These are phyloP conservation scores for Caenorhabditis sp. DNA, from an alignment of 2,888 invertebrate genomes.

Conservation along the genomic window DNA sequence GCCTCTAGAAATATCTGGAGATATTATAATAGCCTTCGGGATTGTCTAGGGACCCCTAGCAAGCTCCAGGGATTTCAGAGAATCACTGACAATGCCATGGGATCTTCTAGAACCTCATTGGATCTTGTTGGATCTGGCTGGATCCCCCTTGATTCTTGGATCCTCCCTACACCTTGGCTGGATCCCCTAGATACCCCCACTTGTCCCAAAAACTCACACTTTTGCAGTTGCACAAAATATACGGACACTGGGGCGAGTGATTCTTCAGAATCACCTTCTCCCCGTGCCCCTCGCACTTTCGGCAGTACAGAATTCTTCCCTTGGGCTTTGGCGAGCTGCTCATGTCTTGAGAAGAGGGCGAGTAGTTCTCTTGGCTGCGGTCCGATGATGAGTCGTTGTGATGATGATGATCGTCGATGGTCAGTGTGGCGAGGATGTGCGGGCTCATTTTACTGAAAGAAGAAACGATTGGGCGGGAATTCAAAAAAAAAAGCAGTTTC, in stretches of 20 bases:
- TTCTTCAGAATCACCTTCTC: slow-evolving; percentile 76
- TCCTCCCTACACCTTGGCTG: too few species aligned
- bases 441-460: slow-evolving; percentile 63
- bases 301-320: slow-evolving; percentile 73
- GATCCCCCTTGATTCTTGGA: too few species aligned
- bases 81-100: too few species aligned
- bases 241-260: slow-evolving; percentile 78
- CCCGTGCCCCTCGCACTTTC: slow-evolving; percentile 80
- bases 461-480: too few species aligned
- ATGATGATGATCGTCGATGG: slow-evolving; percentile 49
- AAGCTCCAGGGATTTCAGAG: too few species aligned
- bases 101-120: too few species aligned
- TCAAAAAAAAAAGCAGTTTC: background rate
- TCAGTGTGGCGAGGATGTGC: slow-evolving; percentile 57
- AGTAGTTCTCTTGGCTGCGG: slow-evolving; percentile 49
- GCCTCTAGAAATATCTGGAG: too few species aligned
- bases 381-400: slow-evolving; percentile 29
- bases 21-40: too few species aligned
- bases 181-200: background rate
- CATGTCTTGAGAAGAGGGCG: slow-evolving; percentile 51
- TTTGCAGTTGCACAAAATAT: slow-evolving; percentile 76
- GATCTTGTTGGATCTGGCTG: too few species aligned
- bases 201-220: slow-evolving; percentile 68
- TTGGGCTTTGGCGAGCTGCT: slow-evolving; percentile 55
- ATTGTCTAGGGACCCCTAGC: too few species aligned